Percentiles rank a stretch among this genome's conserved stretches.
Evolutionary conservation across 2,113 vertebrate genomes (phyloP).

Genomic region (Pteruthius melanotis): DNA sequence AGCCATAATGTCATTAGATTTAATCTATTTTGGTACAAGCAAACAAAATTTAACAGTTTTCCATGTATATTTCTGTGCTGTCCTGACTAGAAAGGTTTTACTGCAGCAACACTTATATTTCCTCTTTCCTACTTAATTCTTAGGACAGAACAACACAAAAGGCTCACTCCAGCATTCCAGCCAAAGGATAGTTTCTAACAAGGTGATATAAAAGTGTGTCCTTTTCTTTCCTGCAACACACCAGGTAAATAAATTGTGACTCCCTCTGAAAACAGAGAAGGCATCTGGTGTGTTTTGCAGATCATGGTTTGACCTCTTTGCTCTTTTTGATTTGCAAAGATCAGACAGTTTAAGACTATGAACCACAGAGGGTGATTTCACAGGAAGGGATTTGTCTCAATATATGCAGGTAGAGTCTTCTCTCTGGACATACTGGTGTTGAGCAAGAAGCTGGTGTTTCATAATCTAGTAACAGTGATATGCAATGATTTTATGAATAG

Average conservation of each 20-base stretch:
- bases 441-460: background rate
- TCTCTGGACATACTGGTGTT: background rate
- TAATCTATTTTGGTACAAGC: background rate
- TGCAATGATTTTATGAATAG: background rate
- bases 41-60: background rate
- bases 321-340: background rate
- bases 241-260: background rate
- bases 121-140: background rate
- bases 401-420: background rate
- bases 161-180: background rate
- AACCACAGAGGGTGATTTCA: background rate
- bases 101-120: background rate
- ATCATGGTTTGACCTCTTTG: background rate
- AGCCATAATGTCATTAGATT: background rate
- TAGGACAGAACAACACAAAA: background rate
- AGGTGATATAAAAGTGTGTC: background rate
- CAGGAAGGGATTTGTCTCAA: slow-evolving; percentile 2
- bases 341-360: background rate
- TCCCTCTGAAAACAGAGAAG: background rate
- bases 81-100: background rate
- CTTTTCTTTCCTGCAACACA: background rate
- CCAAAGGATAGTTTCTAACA: background rate
- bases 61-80: background rate
- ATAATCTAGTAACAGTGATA: background rate
- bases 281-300: background rate